A percentile compares a stretch with the other conserved stretches of the same genome.
Conservation (phyloP, 2,113 vertebrate species). For the Coryphaenoides rupestris region DNA sequence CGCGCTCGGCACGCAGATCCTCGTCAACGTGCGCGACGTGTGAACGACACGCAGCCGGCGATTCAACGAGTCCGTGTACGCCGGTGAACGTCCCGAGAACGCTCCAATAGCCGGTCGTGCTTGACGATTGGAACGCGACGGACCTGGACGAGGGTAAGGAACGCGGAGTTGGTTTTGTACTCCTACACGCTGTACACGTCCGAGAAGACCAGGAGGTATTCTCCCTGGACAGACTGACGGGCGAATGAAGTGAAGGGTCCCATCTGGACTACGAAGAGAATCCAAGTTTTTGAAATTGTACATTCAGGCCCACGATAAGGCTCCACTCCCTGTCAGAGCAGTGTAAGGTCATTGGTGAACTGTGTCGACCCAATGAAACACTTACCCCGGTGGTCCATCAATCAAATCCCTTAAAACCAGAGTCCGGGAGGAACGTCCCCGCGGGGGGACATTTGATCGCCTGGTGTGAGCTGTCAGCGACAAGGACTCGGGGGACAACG, state of each 20-base stretch:
- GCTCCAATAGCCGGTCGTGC: constrained; percentile 58
- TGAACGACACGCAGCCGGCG: constrained; percentile 74
- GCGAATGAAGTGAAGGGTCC: constrained; percentile 72
- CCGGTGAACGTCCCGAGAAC: constrained; percentile 68
- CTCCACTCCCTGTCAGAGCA: constrained; percentile 63
- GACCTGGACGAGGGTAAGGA: constrained; percentile 70
- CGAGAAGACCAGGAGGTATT: constrained; percentile 75
- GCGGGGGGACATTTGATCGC: constrained; percentile 69
- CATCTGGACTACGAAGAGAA: constrained; percentile 71
- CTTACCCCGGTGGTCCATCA: constrained; percentile 74
- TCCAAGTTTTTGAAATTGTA: constrained; percentile 77
- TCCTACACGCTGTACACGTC: constrained; percentile 73
- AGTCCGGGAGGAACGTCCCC: constrained; percentile 61
- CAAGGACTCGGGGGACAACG: constrained; percentile 69
- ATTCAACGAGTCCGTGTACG: constrained; percentile 64
- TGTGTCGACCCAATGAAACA: constrained; percentile 75
- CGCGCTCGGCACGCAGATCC: constrained; percentile 72
- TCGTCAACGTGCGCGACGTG: constrained; percentile 71
- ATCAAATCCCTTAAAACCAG: constrained; percentile 75
- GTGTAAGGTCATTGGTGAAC: constrained; percentile 66
- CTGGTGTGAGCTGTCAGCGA: constrained; percentile 68
- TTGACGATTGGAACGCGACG: constrained; percentile 69
- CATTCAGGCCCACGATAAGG: constrained; percentile 87
- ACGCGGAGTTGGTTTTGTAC: constrained; percentile 63
- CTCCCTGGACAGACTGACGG: constrained; percentile 60